A percentile compares a stretch with the other conserved stretches of the same genome.
Conservation (phyloP, 2,797 vertebrate species). For the Schizopygopsis pylzovi region DNA sequence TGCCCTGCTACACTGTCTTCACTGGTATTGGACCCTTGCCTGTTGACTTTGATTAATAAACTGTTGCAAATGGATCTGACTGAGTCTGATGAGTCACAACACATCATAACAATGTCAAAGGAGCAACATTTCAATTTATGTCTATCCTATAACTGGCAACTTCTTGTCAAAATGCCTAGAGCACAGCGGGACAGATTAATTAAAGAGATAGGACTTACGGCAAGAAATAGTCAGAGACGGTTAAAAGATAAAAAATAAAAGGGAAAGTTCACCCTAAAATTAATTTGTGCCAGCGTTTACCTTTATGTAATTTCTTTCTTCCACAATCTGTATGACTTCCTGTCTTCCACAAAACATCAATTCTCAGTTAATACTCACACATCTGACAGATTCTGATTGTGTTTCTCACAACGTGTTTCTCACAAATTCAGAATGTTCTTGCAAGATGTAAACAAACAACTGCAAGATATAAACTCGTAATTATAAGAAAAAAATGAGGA, state of each 20-base stretch:
- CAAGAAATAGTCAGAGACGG: not conserved
- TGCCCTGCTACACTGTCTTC: no score
- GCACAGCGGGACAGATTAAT: slow-evolving; percentile 3
- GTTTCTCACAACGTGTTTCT: not conserved
- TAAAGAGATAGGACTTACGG: not conserved
- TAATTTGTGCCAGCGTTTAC: no score
- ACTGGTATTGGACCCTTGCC: no score
- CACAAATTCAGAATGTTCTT: not conserved
- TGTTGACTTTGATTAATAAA: no score
- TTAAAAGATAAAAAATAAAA: not conserved
- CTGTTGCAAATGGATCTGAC: no score
- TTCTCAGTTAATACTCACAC: not conserved
- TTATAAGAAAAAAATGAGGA: not conserved
- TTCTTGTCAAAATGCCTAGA: not conserved
- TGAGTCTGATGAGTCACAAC: no score
- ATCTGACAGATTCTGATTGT: not conserved
- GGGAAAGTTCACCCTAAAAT: not conserved
- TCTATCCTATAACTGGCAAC: not conserved
- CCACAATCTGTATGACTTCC: not conserved
- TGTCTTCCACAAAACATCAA: not conserved
- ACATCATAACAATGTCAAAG: slow-evolving; percentile 17
- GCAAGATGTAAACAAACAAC: not conserved
- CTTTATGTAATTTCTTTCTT: not conserved
- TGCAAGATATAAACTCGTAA: not conserved
- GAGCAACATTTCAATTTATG: slow-evolving; percentile 35